Evolutionary conservation across 2,113 vertebrate genomes (phyloP).

Genomic region (Coracopsis vasa): DNA sequence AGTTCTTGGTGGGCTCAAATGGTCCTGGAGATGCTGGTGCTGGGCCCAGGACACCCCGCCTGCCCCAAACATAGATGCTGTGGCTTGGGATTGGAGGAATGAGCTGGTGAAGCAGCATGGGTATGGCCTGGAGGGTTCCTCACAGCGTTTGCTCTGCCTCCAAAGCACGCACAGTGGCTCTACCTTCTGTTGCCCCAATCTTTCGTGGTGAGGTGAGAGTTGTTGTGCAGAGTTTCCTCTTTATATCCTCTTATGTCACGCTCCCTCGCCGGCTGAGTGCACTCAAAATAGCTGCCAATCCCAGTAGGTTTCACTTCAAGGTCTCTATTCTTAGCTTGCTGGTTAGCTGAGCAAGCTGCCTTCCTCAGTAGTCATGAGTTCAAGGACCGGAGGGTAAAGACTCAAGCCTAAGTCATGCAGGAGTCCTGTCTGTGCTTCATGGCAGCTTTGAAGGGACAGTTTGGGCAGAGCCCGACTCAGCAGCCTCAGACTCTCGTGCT

Average conservation of each 20-base stretch:
- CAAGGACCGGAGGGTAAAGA: not conserved
- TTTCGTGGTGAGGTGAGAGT: slow-evolving; percentile 38
- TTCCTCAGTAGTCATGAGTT: slow-evolving; percentile 49
- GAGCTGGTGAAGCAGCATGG: not conserved
- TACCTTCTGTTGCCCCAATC: not conserved
- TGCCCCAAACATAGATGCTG: accelerated
- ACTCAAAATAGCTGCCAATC: slow-evolving; percentile 66
- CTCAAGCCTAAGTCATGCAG: not conserved
- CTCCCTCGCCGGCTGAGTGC: slow-evolving; percentile 7
- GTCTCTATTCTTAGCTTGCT: slow-evolving; percentile 66
- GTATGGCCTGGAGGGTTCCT: not conserved
- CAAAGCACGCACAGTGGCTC: not conserved
- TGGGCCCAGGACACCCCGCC: accelerated
- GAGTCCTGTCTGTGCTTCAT: accelerated
- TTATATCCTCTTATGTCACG: slow-evolving; percentile 60
- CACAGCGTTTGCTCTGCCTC: accelerated
- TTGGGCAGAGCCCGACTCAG: not conserved
- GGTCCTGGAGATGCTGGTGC: not conserved
- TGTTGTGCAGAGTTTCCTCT: slow-evolving; percentile 61
- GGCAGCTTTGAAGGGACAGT: not conserved
- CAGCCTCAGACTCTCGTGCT: accelerated
- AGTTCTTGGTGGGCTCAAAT: accelerated
- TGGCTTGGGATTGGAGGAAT: not conserved
- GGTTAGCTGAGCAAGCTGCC: slow-evolving; percentile 7
- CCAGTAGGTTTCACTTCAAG: slow-evolving; percentile 61